phyloP scores from a whole-genome alignment of 2,888 invertebrate species.

The Palloptera scutellata region DNA sequence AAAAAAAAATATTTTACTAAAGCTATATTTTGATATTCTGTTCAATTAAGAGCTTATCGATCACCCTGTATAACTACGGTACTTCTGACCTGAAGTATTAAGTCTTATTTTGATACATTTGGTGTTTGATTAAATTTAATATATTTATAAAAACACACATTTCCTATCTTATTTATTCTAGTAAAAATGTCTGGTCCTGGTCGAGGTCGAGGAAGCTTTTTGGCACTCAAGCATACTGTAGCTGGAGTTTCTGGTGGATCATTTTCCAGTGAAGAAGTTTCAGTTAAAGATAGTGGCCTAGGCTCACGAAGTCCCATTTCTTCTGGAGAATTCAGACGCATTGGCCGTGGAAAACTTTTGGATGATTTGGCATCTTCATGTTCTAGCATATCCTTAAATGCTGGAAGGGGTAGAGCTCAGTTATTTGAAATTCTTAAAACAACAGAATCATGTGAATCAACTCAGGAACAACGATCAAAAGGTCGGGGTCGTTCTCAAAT shows the following conservation, averaged over 20 bases:
- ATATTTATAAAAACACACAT: no score
- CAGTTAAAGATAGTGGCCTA: slow-evolving; percentile 45
- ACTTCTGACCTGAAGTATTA: no score
- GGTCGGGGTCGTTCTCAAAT: slow-evolving; percentile 41
- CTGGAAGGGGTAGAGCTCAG: slow-evolving; percentile 40
- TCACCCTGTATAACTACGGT: no score
- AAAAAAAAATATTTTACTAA: no score
- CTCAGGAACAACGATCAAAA: background rate
- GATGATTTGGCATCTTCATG: slow-evolving; percentile 44
- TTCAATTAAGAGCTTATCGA: no score
- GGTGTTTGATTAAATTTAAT: no score
- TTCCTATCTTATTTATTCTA: no score
- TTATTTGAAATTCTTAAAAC: slow-evolving; percentile 30
- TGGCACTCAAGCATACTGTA: slow-evolving; percentile 21
- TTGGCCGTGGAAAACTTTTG: slow-evolving; percentile 47
- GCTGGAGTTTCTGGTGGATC: slow-evolving; percentile 37
- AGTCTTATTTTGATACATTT: no score
- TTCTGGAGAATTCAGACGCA: slow-evolving; percentile 38
- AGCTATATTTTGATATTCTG: no score
- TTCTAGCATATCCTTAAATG: slow-evolving; percentile 34
- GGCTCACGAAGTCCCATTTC: slow-evolving; percentile 42
- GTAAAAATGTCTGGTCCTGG: slow-evolving; percentile 29
- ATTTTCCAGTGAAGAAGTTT: slow-evolving; percentile 38
- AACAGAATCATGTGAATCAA: slow-evolving; percentile 15
- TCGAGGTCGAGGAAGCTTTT: slow-evolving; percentile 41